Percentiles rank a stretch among this genome's conserved stretches.
These are phyloP conservation scores for Pituophis catenifer DNA, from an alignment of 2,113 vertebrate genomes.

Conservation along the genomic window DNA sequence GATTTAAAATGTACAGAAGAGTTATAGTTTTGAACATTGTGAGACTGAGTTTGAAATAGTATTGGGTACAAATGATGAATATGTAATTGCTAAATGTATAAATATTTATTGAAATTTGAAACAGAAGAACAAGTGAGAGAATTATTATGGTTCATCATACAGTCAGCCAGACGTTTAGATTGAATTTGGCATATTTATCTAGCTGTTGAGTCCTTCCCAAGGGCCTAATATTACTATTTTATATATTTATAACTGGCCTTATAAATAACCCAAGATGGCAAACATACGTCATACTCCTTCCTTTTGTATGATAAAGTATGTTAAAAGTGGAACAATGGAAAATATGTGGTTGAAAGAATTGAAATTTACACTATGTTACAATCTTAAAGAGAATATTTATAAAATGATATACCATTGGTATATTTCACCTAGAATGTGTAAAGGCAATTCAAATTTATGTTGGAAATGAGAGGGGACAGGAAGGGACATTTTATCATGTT, in stretches of 20 bases:
- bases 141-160: neutral
- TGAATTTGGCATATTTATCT: neutral
- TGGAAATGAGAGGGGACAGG: neutral
- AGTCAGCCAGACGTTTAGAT: neutral
- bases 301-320: neutral
- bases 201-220: neutral
- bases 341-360: neutral
- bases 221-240: neutral
- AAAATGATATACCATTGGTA: neutral
- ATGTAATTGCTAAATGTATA: neutral
- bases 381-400: neutral
- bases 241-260: neutral
- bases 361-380: neutral
- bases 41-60: neutral
- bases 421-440: neutral
- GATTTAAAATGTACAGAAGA: neutral
- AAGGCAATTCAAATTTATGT: neutral
- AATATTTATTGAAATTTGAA: neutral
- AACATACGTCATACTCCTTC: neutral
- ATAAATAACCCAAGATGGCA: neutral
- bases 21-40: neutral
- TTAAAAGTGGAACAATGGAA: neutral
- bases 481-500: neutral
- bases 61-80: neutral
- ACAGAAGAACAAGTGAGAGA: neutral